Evolutionary conservation across 2,113 vertebrate genomes (phyloP).

Genomic region (Phyllopteryx taeniolatus): DNA sequence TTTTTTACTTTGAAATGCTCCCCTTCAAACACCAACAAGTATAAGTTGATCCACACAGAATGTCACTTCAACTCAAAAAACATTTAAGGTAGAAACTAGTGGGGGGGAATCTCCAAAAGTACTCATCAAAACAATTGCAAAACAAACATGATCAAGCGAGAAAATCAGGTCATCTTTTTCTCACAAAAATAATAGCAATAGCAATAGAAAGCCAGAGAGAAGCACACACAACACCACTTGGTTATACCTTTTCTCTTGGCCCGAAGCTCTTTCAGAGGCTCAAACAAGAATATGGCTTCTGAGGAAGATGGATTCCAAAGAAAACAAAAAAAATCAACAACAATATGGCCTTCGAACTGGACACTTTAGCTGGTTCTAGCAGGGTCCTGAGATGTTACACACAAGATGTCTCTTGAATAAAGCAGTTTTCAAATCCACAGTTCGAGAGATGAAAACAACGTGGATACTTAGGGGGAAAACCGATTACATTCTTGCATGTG

Average conservation of each 20-base stretch:
- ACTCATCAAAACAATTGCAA: constrained; percentile 20
- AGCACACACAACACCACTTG: constrained; percentile 27
- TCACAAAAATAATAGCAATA: constrained; percentile 17
- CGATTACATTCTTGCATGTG: constrained; percentile 23
- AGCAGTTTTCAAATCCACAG: constrained; percentile 42
- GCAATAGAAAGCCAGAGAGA: constrained; percentile 10
- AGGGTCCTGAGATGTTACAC: constrained; percentile 26
- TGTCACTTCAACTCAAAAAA: constrained; percentile 21
- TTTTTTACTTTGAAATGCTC: too few species aligned
- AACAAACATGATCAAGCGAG: constrained; percentile 15
- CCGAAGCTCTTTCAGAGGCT: constrained; percentile 73
- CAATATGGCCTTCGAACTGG: constrained; percentile 41
- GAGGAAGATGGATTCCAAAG: constrained; percentile 54
- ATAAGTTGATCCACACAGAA: not conserved
- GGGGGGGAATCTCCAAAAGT: constrained; percentile 21
- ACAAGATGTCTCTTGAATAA: constrained; percentile 6
- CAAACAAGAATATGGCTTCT: constrained; percentile 75
- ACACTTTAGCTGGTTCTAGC: constrained; percentile 16
- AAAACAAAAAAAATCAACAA: not conserved
- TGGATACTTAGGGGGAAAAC: constrained; percentile 41
- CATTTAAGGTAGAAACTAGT: constrained; percentile 36
- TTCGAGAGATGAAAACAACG: constrained; percentile 55
- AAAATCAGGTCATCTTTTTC: not conserved
- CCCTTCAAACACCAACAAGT: not conserved
- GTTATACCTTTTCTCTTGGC: constrained; percentile 74